Evolutionary conservation across 2,888 invertebrate species (phyloP).

Genomic region (Coleophora deauratella): DNA sequence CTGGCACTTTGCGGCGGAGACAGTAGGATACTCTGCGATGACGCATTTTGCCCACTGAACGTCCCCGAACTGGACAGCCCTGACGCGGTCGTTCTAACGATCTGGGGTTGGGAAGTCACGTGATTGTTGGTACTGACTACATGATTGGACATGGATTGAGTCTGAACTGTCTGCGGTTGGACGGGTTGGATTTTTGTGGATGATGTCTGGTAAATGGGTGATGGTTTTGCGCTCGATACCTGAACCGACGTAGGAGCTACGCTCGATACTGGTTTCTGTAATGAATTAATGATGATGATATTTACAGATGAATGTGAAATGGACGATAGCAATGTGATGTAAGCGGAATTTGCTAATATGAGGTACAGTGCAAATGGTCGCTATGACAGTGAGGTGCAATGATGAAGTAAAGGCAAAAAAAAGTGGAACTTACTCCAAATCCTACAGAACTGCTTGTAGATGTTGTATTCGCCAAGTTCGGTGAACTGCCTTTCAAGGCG

Average conservation of each 20-base stretch:
- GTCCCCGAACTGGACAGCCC: conserved; percentile 66
- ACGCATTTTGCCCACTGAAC: conserved; percentile 51
- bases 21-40: conserved; percentile 60
- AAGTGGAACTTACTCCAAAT: conserved; percentile 57
- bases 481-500: conserved; percentile 52
- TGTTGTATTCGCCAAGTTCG: conserved; percentile 52
- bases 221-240: conserved; percentile 78
- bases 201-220: conserved; percentile 86
- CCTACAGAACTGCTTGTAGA: conserved; percentile 58
- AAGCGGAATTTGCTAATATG: not conserved
- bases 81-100: conserved; percentile 66
- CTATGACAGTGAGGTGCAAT: not conserved
- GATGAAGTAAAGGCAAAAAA: not conserved
- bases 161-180: conserved; percentile 81
- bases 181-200: conserved; percentile 87
- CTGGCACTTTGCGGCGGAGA: conserved; percentile 77
- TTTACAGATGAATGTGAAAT: conserved; percentile 50
- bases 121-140: conserved; percentile 45
- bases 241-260: conserved; percentile 86
- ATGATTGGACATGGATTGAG: conserved; percentile 62
- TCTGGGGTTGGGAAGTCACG: conserved; percentile 66
- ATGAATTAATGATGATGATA: conserved; percentile 64
- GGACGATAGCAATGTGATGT: conserved; percentile 15
- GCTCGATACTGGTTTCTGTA: conserved; percentile 90
- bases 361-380: not conserved